Evolutionary conservation across 2,797 vertebrate species (phyloP), one percentile per base, ranked within the genome.

Genomic region (Chloroceryle inda): DNA sequence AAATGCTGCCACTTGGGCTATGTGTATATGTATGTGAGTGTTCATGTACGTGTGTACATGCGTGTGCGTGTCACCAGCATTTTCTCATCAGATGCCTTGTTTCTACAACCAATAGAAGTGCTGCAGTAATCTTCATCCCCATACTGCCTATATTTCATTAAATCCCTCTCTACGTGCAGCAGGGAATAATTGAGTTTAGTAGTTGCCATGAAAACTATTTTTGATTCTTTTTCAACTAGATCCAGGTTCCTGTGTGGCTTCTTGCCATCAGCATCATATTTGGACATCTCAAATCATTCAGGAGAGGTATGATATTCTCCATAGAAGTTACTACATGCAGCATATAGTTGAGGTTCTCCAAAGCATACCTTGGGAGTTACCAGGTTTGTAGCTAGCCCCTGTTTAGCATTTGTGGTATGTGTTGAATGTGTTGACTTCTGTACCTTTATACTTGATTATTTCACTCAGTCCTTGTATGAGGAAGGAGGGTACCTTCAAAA

Each of bases 1-100:
- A 0, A 40, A 33, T 26, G 19, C 26, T 78, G 40, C 12, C 18
- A 13, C 4, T 24, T 0, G 0, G 17, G 20, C 10, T 42, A 5
- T 8, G 6, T 33, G 17, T 64, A 13, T 23, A 27, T 20, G 6
- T n/a, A 1, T 37, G 7, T 10, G 6, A 59, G 13, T 24, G 7
- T 22, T 27, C 14, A 5, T 26, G 2, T 24, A 4, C 7, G 24
- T 45, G 42, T 27, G 3, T 6, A 4, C 4, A 1, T 6, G 24
- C 18, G n/a, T 3, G 3, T 0, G 1, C 11, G 15, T 45, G 26
- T 33, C 55, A 44, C 13, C 52, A 24, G 19, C 31, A 6, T 5
- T 35, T 31, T 40, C 64, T 73, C 49, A n/a, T 58, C 55, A 58
- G 50, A 11, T 2, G 3, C 17, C 17, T 73, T 80, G 24, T 62